phyloP scores from a whole-genome alignment of 2,888 invertebrate species.

The Pteria penguin region DNA sequence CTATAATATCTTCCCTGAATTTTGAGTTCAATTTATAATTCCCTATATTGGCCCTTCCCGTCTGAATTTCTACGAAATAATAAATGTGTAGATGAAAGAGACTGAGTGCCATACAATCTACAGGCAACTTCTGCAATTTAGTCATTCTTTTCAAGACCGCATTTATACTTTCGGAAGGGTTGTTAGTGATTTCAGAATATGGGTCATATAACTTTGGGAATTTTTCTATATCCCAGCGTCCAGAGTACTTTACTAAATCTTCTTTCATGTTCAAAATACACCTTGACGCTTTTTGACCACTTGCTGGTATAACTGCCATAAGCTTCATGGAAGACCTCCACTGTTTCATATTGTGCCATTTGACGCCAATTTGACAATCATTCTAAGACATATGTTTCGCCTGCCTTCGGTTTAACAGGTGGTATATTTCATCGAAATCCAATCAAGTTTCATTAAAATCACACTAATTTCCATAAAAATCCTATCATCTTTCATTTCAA shows the following conservation, averaged over 20 bases:
- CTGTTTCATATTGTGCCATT: background rate
- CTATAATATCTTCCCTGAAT: background rate
- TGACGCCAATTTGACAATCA: no score
- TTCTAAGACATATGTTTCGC: no score
- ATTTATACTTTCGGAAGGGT: constrained; percentile 19
- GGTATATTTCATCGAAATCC: no score
- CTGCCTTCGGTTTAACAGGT: no score
- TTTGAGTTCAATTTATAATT: background rate
- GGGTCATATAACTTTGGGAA: constrained; percentile 4
- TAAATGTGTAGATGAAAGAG: constrained; percentile 18
- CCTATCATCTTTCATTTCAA: no score
- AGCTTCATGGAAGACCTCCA: background rate
- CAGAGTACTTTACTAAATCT: constrained; percentile 3
- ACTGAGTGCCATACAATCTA: constrained; percentile 6
- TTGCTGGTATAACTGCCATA: background rate
- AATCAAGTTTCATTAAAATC: no score
- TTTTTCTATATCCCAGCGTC: constrained; percentile 16
- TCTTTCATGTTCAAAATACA: background rate
- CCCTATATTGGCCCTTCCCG: background rate
- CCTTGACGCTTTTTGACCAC: no score
- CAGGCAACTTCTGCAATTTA: constrained; percentile 13
- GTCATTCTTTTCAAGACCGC: constrained; percentile 9
- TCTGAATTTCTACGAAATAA: constrained; percentile 20
- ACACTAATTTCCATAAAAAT: no score
- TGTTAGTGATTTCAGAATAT: constrained; percentile 17